These are phyloP conservation scores for Carettochelys insculpta DNA, from an alignment of 2,113 vertebrate genomes.

Conservation along the genomic window DNA sequence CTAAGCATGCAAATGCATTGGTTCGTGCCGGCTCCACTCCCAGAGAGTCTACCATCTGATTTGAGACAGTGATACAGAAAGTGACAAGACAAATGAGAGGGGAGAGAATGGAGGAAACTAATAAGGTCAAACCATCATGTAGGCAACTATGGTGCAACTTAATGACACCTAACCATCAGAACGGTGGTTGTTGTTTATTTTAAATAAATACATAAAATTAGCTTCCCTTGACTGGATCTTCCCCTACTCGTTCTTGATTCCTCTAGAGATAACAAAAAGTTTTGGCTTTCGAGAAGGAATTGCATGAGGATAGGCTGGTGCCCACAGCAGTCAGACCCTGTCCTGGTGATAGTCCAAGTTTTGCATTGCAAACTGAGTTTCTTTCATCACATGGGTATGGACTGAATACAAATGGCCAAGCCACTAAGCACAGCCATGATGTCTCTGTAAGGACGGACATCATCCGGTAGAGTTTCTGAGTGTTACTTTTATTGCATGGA, in stretches of 20 bases:
- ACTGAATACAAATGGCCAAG: constrained; percentile 30
- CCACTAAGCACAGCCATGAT: constrained; percentile 27
- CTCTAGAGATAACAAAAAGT: neutral
- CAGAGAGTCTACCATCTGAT: neutral
- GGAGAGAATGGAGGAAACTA: neutral
- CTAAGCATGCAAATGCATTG: neutral
- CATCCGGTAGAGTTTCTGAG: constrained; percentile 56
- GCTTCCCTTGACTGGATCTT: neutral
- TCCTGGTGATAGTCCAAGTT: neutral
- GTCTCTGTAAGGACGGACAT: constrained; percentile 37
- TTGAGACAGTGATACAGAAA: neutral
- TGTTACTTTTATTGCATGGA: constrained; percentile 56
- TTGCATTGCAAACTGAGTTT: constrained; percentile 43
- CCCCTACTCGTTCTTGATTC: neutral
- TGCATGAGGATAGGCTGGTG: neutral
- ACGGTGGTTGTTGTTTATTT: neutral
- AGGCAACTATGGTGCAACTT: neutral
- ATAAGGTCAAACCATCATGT: neutral
- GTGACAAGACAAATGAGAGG: neutral
- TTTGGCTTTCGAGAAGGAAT: neutral
- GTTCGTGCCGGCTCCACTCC: neutral
- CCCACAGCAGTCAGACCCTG: no score
- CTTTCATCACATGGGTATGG: constrained; percentile 38
- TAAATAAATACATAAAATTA: neutral
- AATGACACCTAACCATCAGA: neutral